These are phyloP conservation scores for Diabrotica undecimpunctata DNA, from an alignment of 1,140 invertebrate genomes.

Conservation along the genomic window DNA sequence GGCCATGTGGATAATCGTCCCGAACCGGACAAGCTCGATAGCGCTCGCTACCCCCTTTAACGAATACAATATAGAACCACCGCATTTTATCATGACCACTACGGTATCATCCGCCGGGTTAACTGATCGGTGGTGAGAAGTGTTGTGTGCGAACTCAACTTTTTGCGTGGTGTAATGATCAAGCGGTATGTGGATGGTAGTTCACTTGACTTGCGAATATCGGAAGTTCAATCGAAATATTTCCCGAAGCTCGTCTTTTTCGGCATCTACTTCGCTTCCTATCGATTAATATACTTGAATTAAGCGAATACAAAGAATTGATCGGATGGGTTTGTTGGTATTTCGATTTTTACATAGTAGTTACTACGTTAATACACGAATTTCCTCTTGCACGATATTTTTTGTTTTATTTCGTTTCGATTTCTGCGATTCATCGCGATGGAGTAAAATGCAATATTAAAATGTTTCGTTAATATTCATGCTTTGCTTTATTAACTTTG, in stretches of 20 bases:
- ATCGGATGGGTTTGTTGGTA: conserved; percentile 21
- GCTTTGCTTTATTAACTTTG: not conserved
- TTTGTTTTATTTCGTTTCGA: no score
- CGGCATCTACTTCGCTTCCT: not conserved
- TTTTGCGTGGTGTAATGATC: conserved; percentile 16
- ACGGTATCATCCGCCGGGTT: conserved; percentile 25
- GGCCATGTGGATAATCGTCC: conserved; percentile 24
- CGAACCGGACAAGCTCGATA: conserved; percentile 20
- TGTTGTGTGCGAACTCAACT: conserved; percentile 15
- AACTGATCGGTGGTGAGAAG: conserved; percentile 14
- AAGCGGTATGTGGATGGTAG: conserved; percentile 6
- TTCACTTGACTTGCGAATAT: not conserved
- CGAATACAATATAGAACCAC: conserved; percentile 22
- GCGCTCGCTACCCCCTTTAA: conserved; percentile 23
- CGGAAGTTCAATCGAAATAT: not conserved
- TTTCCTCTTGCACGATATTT: no score
- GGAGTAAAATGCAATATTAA: no score
- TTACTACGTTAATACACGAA: no score
- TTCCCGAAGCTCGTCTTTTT: conserved; percentile 4
- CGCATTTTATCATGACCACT: conserved; percentile 25
- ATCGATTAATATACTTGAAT: conserved; percentile 19
- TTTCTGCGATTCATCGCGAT: no score
- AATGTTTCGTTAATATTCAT: no score
- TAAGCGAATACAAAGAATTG: conserved; percentile 23
- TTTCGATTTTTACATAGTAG: not conserved